Base-by-base conservation (phyloP, 2,888 invertebrate species). In the Metalampra italica region DNA sequence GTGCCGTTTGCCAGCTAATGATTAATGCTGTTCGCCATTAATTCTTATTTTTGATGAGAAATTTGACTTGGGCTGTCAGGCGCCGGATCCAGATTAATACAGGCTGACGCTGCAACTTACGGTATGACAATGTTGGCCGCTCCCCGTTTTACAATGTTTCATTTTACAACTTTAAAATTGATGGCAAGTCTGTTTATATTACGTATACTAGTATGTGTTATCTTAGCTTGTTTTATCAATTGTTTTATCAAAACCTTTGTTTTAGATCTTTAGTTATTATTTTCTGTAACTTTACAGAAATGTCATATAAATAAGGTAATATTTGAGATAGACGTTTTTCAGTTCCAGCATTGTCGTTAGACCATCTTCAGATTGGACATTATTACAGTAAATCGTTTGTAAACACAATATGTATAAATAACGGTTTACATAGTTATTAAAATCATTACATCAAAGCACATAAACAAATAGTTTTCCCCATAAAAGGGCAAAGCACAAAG, bases 41-140 rank as follows among this genome's bases (percentile, higher is more conserved):
- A 89, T 89, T 88, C 87, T 86, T 87, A 89, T 89, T 88, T 88
- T 85, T 87, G 87, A 89, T 87, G 89, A 88, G 89, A 88, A 88
- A 87, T 87, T 88, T 85, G 88, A 88, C 88, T 88, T 85, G 78
- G 73, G 82, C 86, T 83, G 86, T 87, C 87, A 85, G 82, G 66
- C 78, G 80, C 80, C 83, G 82, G 85, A 86, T 79, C 82, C 82
- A 87, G 87, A 89, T 88, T 88, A 84, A 88, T 87, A 86, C 72
- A 75, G 73, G 85, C 84, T 88, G 89, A 89, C 88, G 81, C 59
- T 82, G 89, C 88, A 88, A 84, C 71, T 89, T 88, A 71, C 69
- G 71, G 71, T 76, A 76, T 75, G 71, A 76, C 77, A 78, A 64
- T 69, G 71, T 64, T 66, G 68, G 69, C 60, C 63, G 64, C 59